phyloP scores from a whole-genome alignment of 2,797 vertebrate species.

The Hypotaenidia okinawae region DNA sequence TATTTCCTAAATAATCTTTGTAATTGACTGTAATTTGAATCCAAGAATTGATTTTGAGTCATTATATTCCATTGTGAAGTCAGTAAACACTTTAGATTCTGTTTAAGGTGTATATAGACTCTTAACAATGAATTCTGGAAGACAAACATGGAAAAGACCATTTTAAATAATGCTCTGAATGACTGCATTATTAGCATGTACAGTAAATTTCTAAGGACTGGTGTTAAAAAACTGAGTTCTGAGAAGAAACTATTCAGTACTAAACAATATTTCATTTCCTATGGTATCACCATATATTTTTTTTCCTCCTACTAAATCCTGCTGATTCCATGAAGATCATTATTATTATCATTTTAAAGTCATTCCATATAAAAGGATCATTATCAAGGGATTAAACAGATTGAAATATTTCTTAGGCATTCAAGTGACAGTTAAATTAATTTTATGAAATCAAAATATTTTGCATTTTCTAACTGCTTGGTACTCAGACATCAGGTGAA shows the following conservation, averaged over 20 bases:
- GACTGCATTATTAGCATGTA: neutral
- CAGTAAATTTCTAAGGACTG: neutral
- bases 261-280: neutral
- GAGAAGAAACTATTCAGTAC: neutral
- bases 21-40: conserved; percentile 8
- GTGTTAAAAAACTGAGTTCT: neutral
- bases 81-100: conserved; percentile 6
- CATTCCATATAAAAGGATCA: neutral
- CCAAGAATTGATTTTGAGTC: conserved; percentile 16
- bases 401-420: neutral
- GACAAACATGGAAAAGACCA: neutral
- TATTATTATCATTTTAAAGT: neutral
- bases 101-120: conserved; percentile 15
- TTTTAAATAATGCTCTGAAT: neutral
- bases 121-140: conserved; percentile 38
- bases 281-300: neutral
- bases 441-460: neutral
- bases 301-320: neutral
- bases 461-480: neutral
- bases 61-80: conserved; percentile 48
- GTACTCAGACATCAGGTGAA: neutral
- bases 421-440: neutral
- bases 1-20: conserved; percentile 36
- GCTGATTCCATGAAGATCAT: neutral
- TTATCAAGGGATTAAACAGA: neutral